Percentiles rank a stretch among this genome's conserved stretches.
Conservation (phyloP, 2,888 invertebrate genomes). For the Drosophila quinaria region DNA sequence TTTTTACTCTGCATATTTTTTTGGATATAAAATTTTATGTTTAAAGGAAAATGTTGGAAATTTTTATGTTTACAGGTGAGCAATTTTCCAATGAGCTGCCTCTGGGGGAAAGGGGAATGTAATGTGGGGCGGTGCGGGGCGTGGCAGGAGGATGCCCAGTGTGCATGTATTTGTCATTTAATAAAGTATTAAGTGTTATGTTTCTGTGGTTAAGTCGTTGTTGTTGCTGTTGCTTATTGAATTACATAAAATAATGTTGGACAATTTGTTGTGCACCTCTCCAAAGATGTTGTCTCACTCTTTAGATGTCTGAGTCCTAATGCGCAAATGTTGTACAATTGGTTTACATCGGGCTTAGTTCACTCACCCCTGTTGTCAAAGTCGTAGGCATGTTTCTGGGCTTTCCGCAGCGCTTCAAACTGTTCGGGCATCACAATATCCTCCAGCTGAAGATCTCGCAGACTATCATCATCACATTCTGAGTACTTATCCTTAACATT, state of each 20-base stretch:
- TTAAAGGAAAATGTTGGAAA: slow-evolving; percentile 81
- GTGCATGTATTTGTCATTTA: slow-evolving; percentile 78
- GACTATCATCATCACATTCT: slow-evolving; percentile 68
- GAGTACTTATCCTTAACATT: slow-evolving; percentile 61
- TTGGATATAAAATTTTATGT: slow-evolving; percentile 80
- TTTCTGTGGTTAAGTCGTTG: slow-evolving; percentile 70
- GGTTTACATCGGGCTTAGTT: slow-evolving; percentile 8
- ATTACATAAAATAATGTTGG: slow-evolving; percentile 69
- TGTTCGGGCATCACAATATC: slow-evolving; percentile 82
- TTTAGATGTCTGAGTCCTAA: slow-evolving; percentile 24
- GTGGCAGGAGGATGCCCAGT: background rate
- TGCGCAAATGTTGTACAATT: slow-evolving; percentile 65
- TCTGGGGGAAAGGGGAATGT: background rate
- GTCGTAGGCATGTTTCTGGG: slow-evolving; percentile 77
- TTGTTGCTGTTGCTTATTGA: slow-evolving; percentile 51
- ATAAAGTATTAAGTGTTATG: slow-evolving; percentile 81
- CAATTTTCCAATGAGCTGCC: slow-evolving; percentile 67
- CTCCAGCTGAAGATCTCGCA: slow-evolving; percentile 62
- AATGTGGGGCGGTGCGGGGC: background rate
- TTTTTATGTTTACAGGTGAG: slow-evolving; percentile 81
- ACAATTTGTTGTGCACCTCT: slow-evolving; percentile 59
- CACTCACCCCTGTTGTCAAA: slow-evolving; percentile 76
- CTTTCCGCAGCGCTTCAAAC: slow-evolving; percentile 81
- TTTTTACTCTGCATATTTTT: slow-evolving; percentile 5
- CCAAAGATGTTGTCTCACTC: background rate